phyloP scores from a whole-genome alignment of 2,888 invertebrate genomes.

The Mesopsocus fuscifrons region DNA sequence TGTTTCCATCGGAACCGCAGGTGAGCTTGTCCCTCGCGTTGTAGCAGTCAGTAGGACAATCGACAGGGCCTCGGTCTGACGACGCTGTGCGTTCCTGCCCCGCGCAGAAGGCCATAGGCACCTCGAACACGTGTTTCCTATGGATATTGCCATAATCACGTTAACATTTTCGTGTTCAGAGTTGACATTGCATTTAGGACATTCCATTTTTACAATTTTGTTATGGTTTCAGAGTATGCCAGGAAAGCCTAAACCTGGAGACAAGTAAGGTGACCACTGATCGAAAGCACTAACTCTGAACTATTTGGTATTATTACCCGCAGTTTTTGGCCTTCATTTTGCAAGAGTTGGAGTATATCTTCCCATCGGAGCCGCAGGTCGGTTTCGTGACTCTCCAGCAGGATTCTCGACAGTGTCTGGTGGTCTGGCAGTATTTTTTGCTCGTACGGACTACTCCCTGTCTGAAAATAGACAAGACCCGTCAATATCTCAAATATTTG shows the following conservation, averaged over 20 bases:
- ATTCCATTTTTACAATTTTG: conserved; percentile 1
- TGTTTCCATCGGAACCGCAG: conserved; percentile 76
- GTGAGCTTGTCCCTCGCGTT: conserved; percentile 48
- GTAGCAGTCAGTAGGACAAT: conserved; percentile 21
- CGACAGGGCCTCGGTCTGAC: conserved; percentile 20
- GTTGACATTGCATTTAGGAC: conserved; percentile 2
- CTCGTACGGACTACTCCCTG: conserved; percentile 73
- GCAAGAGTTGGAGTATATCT: conserved; percentile 74
- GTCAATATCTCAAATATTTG: conserved; percentile 9
- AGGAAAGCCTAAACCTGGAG: too few relatives aligned
- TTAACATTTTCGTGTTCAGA: background rate
- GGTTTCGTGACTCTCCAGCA: conserved; percentile 80
- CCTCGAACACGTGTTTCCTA: conserved; percentile 81
- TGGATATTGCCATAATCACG: conserved; percentile 21
- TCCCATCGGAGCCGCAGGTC: conserved; percentile 78
- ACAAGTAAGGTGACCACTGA: too few relatives aligned
- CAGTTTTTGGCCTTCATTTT: conserved; percentile 85
- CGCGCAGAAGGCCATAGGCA: conserved; percentile 75
- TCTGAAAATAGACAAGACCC: conserved; percentile 28
- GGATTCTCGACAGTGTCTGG: conserved; percentile 74
- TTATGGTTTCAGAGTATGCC: too few relatives aligned
- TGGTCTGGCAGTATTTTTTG: conserved; percentile 81
- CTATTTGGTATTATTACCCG: too few relatives aligned
- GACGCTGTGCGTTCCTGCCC: conserved; percentile 49
- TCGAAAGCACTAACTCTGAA: too few relatives aligned